phyloP scores from a whole-genome alignment of 2,797 vertebrate genomes.

The Melanotaenia nigrans region DNA sequence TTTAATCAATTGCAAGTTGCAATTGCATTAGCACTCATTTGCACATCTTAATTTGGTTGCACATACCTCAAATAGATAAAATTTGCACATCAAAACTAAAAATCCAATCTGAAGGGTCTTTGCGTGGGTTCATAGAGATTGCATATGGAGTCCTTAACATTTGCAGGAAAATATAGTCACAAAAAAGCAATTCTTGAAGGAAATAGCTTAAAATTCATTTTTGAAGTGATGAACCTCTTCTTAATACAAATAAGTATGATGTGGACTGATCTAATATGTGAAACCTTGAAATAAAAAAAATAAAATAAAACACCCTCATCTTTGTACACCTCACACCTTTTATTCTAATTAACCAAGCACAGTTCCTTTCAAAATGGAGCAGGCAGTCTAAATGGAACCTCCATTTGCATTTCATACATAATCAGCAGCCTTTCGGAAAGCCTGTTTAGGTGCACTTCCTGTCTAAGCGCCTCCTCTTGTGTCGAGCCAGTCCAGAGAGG shows the following conservation, averaged over 20 bases:
- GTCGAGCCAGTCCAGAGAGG: conserved; percentile 26
- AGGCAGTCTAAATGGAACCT: conserved; percentile 58
- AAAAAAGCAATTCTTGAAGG: conserved; percentile 21
- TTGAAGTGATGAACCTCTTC: conserved; percentile 20
- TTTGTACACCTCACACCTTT: conserved; percentile 30
- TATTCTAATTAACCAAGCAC: conserved; percentile 67
- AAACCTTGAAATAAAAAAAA: conserved; percentile 50
- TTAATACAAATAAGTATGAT: conserved; percentile 49
- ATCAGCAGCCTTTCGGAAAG: conserved; percentile 66
- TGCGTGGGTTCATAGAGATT: conserved; percentile 38
- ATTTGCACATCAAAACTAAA: conserved; percentile 83
- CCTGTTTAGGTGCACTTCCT: conserved; percentile 68
- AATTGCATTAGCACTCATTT: conserved; percentile 38
- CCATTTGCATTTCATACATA: conserved; percentile 80
- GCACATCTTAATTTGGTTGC: conserved; percentile 55
- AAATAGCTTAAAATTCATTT: conserved; percentile 9
- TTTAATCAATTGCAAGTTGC: conserved; percentile 45
- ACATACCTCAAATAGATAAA: conserved; percentile 65
- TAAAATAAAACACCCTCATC: conserved; percentile 31
- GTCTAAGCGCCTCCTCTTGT: conserved; percentile 57
- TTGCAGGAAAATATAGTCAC: conserved; percentile 16
- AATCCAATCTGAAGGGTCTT: conserved; percentile 45
- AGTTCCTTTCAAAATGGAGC: conserved; percentile 69
- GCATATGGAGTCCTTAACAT: conserved; percentile 8
- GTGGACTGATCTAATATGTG: conserved; percentile 36